Evolutionary conservation across 2,888 invertebrate genomes (phyloP).

Genomic region (Phasia obesa): DNA sequence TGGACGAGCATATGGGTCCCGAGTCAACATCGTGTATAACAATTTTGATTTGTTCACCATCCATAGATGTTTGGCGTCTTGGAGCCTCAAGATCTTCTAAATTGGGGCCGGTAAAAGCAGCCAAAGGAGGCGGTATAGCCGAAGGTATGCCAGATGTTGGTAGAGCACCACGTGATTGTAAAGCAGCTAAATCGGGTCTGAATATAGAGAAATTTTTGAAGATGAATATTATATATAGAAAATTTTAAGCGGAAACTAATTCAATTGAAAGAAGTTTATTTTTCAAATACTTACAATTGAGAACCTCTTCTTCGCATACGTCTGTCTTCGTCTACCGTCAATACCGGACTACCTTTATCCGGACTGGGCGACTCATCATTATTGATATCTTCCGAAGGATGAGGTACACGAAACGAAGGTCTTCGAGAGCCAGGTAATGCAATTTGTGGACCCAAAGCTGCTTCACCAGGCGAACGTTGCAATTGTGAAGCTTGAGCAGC

Average conservation of each 20-base stretch:
- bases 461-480: slow-evolving; percentile 80
- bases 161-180: slow-evolving; percentile 84
- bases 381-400: slow-evolving; percentile 83
- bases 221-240: not conserved
- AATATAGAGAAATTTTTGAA: not conserved
- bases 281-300: slow-evolving; percentile 87
- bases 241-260: not conserved
- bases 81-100: slow-evolving; percentile 86
- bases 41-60: slow-evolving; percentile 95
- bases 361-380: slow-evolving; percentile 84
- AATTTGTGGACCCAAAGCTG: slow-evolving; percentile 77
- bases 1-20: slow-evolving; percentile 86
- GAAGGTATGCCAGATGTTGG: slow-evolving; percentile 80
- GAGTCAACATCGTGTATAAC: slow-evolving; percentile 96
- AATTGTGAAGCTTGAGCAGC: slow-evolving; percentile 78
- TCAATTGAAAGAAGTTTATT: not conserved
- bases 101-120: slow-evolving; percentile 83
- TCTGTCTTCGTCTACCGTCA: slow-evolving; percentile 88
- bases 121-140: slow-evolving; percentile 82
- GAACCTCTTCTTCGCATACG: slow-evolving; percentile 90
- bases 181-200: slow-evolving; percentile 89
- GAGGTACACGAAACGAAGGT: slow-evolving; percentile 85
- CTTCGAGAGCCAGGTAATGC: slow-evolving; percentile 83
- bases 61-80: slow-evolving; percentile 92
- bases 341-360: slow-evolving; percentile 84